Base-by-base conservation (phyloP, 2,113 vertebrate species). In the Mastomys coucha region DNA sequence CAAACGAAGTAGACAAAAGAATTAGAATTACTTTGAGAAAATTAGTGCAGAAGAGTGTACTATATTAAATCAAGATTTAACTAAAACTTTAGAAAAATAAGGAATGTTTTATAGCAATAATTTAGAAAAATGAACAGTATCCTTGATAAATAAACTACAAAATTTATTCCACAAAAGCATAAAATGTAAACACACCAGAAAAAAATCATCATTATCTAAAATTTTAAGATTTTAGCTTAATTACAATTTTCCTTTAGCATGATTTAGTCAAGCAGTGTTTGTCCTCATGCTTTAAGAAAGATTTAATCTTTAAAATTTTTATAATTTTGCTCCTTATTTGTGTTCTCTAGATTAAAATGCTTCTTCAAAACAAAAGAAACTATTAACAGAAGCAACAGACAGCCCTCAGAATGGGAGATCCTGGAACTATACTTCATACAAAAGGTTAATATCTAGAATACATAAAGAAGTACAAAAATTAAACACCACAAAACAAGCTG, bases 201-300 rank as follows among this genome's bases (percentile, higher is more conserved):
- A 75, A 85, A 89, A 82, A 33, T 73, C 65, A 96, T 8, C 75
- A 91, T 91, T 60, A 76, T 82, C n/a, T 60, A 87, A 90, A 90
- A 60, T 16, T 67, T 92, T 77, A 56, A 86, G 39, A 67, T 72
- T 75, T 89, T 75, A 90, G 72, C 56, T 73, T 85, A 90, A 73
- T 8, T 45, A 69, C 1, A 81, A 81, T 26, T 69, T 89, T 33
- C 26, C 86, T 86, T 39, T 49, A 90, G 67, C 56, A 73, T n/a
- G 9, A 95, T 75, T 73, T 87, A 58, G 13, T 72, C 65, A 75
- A 86, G 24, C 72, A 80, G 19, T 73, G 75, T 93, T 89, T 86
- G 31, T 89, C 26, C 1, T 49, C 58, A 75, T 87, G 73, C 39
- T 72, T 89, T 89, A 81, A 75, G 26, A 73, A 93, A 51, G 16